A percentile compares a stretch with the other conserved stretches of the same genome.
Evolutionary conservation across 2,888 invertebrate genomes (phyloP).

Genomic region (Beris morrisii): DNA sequence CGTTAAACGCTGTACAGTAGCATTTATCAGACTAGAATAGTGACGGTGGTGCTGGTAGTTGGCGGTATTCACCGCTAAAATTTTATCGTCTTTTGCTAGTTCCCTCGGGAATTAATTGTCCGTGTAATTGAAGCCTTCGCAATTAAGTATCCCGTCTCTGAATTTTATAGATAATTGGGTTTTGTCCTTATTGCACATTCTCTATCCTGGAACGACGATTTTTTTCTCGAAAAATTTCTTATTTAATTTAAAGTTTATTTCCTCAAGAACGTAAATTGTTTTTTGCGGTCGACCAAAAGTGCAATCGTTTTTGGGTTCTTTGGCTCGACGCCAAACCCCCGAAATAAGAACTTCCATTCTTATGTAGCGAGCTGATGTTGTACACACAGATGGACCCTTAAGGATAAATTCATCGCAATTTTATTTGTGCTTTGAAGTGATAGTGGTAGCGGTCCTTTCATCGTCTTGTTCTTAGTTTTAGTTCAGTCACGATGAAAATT

Average conservation of each 20-base stretch:
- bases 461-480: too few species aligned
- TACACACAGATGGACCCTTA: too few species aligned
- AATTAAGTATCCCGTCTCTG: constrained; percentile 37
- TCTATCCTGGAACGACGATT: constrained; percentile 20
- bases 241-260: constrained; percentile 35
- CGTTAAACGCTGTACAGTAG: constrained; percentile 25
- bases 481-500: too few species aligned
- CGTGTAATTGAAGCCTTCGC: constrained; percentile 38
- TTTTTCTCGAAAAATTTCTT: constrained; percentile 21
- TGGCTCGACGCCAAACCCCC: too few species aligned
- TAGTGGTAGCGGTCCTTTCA: too few species aligned
- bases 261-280: constrained; percentile 1
- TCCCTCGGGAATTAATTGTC: constrained; percentile 37
- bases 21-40: constrained; percentile 26
- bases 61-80: constrained; percentile 30
- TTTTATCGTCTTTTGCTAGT: constrained; percentile 31
- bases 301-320: constrained; percentile 12
- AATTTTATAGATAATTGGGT: constrained; percentile 40
- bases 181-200: constrained; percentile 34
- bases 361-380: too few species aligned
- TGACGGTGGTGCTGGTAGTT: neutral
- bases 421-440: too few species aligned
- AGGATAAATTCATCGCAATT: too few species aligned
- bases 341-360: too few species aligned
- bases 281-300: constrained; percentile 11